A percentile compares a stretch with the other conserved stretches of the same genome.
phyloP scores from a whole-genome alignment of 2,888 invertebrate genomes.

The Ichneumoninae sp. region DNA sequence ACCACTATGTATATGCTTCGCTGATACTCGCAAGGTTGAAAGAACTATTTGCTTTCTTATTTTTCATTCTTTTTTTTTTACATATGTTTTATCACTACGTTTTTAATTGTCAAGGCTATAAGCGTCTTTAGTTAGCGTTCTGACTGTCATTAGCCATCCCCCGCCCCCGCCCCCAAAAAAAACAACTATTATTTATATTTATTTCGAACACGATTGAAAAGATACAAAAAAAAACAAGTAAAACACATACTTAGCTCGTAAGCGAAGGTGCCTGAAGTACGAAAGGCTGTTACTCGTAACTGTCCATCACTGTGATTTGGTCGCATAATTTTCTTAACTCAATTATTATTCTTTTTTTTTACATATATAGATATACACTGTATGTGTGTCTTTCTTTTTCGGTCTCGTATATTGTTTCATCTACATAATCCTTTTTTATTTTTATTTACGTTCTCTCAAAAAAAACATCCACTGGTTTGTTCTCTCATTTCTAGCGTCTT shows the following conservation, averaged over 20 bases:
- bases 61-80: constrained; percentile 70
- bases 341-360: constrained; percentile 69
- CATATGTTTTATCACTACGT: constrained; percentile 64
- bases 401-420: constrained; percentile 35
- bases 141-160: constrained; percentile 17
- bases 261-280: constrained; percentile 82
- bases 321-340: constrained; percentile 79
- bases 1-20: constrained; percentile 80
- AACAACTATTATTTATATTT: constrained; percentile 78
- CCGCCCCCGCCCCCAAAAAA: neutral
- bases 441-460: constrained; percentile 61
- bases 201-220: constrained; percentile 72
- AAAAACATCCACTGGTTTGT: constrained; percentile 70
- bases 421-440: constrained; percentile 24
- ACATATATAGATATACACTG: constrained; percentile 48
- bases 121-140: constrained; percentile 56
- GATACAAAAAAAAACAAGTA: constrained; percentile 27
- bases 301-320: constrained; percentile 82
- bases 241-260: constrained; percentile 75
- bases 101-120: constrained; percentile 56
- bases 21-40: constrained; percentile 82
- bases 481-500: constrained; percentile 73
- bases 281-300: constrained; percentile 79
- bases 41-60: constrained; percentile 72
- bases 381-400: constrained; percentile 36